Conservation (phyloP, 2,888 invertebrate species). For the Synergus umbraculus region DNA sequence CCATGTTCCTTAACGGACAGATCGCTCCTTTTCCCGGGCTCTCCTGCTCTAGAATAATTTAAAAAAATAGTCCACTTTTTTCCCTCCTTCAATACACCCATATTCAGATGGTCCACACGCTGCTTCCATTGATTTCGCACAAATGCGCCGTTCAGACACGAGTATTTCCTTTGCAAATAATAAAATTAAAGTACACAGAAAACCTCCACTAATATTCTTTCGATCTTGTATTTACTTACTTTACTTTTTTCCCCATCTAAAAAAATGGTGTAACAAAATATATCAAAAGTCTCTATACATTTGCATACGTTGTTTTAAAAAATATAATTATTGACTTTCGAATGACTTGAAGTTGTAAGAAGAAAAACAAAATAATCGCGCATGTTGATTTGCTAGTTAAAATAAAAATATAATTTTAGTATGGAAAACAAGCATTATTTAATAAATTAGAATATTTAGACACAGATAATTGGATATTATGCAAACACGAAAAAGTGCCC, state of each 20-base stretch:
- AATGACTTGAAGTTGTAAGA: no score
- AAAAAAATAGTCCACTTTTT: slow-evolving; percentile 60
- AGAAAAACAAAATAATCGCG: no score
- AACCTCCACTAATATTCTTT: neutral
- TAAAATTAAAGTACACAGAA: neutral
- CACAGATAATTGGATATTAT: slow-evolving; percentile 66
- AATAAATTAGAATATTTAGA: neutral
- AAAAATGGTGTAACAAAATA: no score
- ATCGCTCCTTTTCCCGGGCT: slow-evolving; percentile 59
- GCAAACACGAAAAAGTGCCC: slow-evolving; percentile 60
- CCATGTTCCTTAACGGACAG: slow-evolving; percentile 75
- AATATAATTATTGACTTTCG: no score
- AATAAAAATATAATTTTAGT: no score
- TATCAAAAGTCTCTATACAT: no score
- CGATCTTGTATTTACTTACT: neutral
- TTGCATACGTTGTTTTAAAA: no score
- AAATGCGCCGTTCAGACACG: neutral
- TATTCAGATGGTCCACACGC: slow-evolving; percentile 13
- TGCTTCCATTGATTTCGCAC: slow-evolving; percentile 13
- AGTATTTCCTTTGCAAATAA: neutral
- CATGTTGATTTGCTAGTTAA: no score
- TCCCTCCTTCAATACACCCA: neutral
- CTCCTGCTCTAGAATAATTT: slow-evolving; percentile 63
- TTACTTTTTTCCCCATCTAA: no score
- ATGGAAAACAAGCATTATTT: neutral